These are phyloP conservation scores for Bemisia tabaci DNA, from an alignment of 1,140 invertebrate species.

Conservation along the genomic window DNA sequence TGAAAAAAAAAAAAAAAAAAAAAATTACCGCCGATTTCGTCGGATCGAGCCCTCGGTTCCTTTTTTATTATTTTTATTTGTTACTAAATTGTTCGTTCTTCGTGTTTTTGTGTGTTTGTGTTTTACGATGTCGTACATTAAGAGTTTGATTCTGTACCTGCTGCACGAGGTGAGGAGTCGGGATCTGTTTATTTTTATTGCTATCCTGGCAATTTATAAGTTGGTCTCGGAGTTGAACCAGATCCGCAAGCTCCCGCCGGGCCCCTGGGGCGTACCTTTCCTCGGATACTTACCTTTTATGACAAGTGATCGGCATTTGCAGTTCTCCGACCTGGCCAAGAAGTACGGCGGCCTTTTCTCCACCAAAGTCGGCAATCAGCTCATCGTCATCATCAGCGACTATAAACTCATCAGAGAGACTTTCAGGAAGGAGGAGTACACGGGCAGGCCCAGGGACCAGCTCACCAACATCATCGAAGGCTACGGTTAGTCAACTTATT, in stretches of 20 bases:
- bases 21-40: too few relatives aligned
- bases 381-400: slow-evolving; percentile 73
- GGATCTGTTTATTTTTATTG: neutral
- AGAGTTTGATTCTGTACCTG: neutral
- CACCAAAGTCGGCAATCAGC: slow-evolving; percentile 59
- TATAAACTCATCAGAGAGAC: slow-evolving; percentile 67
- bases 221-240: neutral
- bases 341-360: slow-evolving; percentile 70
- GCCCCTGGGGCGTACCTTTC: slow-evolving; percentile 69
- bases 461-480: slow-evolving; percentile 75
- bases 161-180: neutral
- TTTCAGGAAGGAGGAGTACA: slow-evolving; percentile 71
- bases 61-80: neutral
- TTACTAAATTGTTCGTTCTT: neutral
- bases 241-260: slow-evolving; percentile 47
- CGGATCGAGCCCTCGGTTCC: too few relatives aligned
- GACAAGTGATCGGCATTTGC: slow-evolving; percentile 58
- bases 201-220: neutral
- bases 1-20: too few relatives aligned
- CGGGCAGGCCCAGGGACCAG: slow-evolving; percentile 65
- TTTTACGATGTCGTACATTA: neutral
- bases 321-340: slow-evolving; percentile 54
- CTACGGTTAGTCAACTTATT: slow-evolving; percentile 54
- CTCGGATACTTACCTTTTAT: slow-evolving; percentile 69
- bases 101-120: neutral